Evolutionary conservation across 2,797 vertebrate species (phyloP).

Genomic region (Podarcis lilfordi): DNA sequence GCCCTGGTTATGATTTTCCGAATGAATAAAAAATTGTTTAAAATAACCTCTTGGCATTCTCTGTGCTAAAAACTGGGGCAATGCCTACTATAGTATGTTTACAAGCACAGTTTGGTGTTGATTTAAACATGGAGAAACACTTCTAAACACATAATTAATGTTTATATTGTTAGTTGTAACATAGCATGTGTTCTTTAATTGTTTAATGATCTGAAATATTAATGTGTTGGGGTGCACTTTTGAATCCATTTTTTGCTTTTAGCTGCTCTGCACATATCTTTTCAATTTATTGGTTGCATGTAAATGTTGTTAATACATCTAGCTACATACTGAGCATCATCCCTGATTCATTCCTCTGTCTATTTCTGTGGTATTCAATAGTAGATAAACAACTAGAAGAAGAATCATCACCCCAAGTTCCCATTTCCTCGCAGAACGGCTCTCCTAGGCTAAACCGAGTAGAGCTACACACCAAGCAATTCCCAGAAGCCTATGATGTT

Average conservation of each 20-base stretch:
- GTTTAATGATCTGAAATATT: neutral
- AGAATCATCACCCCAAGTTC: constrained; percentile 74
- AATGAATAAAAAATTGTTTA: neutral
- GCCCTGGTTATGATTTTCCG: neutral
- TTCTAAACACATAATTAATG: neutral
- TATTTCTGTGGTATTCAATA: constrained; percentile 55
- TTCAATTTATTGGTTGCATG: too few species aligned
- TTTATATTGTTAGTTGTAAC: neutral
- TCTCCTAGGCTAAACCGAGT: constrained; percentile 80
- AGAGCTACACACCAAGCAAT: constrained; percentile 70
- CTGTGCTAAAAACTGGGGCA: neutral
- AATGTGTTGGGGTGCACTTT: neutral
- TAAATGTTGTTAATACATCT: neutral
- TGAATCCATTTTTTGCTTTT: neutral
- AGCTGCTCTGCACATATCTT: neutral
- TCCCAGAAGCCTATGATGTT: constrained; percentile 86
- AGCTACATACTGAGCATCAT: constrained; percentile 1
- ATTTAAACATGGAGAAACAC: neutral
- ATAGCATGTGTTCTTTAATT: neutral
- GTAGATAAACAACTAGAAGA: constrained; percentile 76
- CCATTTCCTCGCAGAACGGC: constrained; percentile 77
- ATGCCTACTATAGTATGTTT: neutral
- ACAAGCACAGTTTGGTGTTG: neutral
- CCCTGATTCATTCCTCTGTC: constrained; percentile 15
- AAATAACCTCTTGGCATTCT: neutral